Conservation (phyloP, 2,113 vertebrate genomes). For the Poeciliopsis turrubarensis region DNA sequence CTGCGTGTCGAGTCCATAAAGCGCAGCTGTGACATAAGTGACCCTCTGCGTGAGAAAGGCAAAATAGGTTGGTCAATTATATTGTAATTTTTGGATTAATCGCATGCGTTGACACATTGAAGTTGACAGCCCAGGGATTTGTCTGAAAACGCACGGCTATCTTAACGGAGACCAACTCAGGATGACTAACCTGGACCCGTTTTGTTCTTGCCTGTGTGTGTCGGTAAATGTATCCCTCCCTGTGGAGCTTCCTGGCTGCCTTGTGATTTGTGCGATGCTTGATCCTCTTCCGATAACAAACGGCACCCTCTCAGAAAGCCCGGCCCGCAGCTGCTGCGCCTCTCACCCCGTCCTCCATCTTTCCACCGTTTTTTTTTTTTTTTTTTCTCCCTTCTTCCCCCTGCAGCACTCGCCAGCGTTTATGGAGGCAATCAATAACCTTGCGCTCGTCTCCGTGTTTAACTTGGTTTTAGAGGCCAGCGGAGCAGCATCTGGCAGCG, state of each 20-base stretch:
- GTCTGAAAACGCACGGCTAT: conserved; percentile 29
- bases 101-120: no score
- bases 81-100: no score
- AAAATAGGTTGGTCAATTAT: no score
- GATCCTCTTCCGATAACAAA: conserved; percentile 66
- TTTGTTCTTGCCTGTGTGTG: conserved; percentile 23
- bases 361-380: conserved; percentile 10
- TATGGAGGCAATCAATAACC: conserved; percentile 72
- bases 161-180: conserved; percentile 27
- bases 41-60: no score
- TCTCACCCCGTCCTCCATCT: conserved; percentile 51
- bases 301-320: conserved; percentile 44
- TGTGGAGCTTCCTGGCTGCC: conserved; percentile 36
- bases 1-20: no score
- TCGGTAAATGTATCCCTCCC: conserved; percentile 4
- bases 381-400: not conserved
- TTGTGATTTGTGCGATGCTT: conserved; percentile 60
- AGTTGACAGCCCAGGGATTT: not conserved
- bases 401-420: conserved; percentile 58
- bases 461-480: conserved; percentile 67
- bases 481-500: conserved; percentile 27
- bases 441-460: conserved; percentile 56
- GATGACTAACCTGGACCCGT: conserved; percentile 5
- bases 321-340: conserved; percentile 60
- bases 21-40: no score